Base-by-base conservation (phyloP, 2,113 vertebrate species). In the Aleadryas rufinucha region DNA sequence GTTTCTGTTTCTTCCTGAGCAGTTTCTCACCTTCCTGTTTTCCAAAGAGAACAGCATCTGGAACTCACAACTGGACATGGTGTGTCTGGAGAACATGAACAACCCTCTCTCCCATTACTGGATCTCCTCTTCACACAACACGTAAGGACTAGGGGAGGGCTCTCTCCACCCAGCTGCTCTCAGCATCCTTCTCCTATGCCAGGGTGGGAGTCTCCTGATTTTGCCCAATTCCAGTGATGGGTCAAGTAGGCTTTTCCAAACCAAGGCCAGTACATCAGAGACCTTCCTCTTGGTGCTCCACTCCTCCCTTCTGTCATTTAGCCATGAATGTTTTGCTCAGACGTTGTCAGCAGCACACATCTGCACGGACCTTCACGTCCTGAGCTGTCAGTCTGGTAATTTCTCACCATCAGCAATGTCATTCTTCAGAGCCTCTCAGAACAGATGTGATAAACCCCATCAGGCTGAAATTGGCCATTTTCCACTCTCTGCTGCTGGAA, bases 51-150 rank as follows among this genome's bases (percentile, higher is more conserved):
- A 99, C 98, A 99, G 98, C 74, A 98, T 99, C 89, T 99, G 99
- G 99, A 99, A 99, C 92, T 98, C 98, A 0, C 98, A 99, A 16
- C 97, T 99, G 95, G 99, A 99, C 89, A 97, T 97, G 18, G 99
- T 99, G 89, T 98, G 98, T 95, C 98, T 98, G 3, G 99, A 99
- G 44, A 98, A 99, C 90, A 99, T 99, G 99, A 99, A 98, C 98
- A 99, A 99, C 89, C 99, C 99, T 5, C 98, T 99, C 49, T 99
- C 99, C 88, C 99, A 99, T 97, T 99, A 99, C 97, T 99, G 99
- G 99, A 99, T 99, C 97, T 99, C 99, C 64, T 99, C 99, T 42
- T 99, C 99, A 1, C 99, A 99, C 97, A 99, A 99, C 97, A 99
- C 99, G 99, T 99, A 98, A 99, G 99, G 59, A 35, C 13, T 2